Conservation (phyloP, 2,888 invertebrate species). For the Idaea biselata region DNA sequence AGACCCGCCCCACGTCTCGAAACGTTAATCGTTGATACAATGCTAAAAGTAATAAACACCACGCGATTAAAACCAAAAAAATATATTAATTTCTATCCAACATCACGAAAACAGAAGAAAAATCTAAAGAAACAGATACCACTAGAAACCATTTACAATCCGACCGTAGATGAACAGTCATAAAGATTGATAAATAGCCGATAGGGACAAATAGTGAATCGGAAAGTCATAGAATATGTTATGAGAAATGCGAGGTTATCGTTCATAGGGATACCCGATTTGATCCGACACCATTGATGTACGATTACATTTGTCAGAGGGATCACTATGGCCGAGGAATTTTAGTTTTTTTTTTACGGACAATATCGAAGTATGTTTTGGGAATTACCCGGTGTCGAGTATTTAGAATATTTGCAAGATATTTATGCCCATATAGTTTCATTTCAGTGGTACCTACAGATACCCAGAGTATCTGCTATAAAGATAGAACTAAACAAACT, state of each 20-base stretch:
- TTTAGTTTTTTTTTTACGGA: not conserved
- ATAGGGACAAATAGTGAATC: not conserved
- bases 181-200: not conserved
- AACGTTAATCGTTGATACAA: too few species aligned
- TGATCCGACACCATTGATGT: not conserved
- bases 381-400: too few species aligned
- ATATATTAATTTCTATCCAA: too few species aligned
- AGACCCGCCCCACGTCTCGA: too few species aligned
- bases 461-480: not conserved
- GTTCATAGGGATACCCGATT: not conserved
- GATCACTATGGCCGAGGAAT: not conserved
- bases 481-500: constrained; percentile 1
- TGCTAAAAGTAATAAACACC: too few species aligned
- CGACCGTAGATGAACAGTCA: not conserved
- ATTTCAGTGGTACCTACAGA: not conserved
- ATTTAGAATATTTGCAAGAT: too few species aligned
- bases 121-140: not conserved
- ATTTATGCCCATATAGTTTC: too few species aligned
- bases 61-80: too few species aligned
- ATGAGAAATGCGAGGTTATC: not conserved
- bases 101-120: too few species aligned
- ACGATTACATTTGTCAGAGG: not conserved
- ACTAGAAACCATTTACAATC: not conserved
- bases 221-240: not conserved
- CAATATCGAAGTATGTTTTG: too few species aligned